Percentiles rank a stretch among this genome's conserved stretches.
phyloP scores from a whole-genome alignment of 2,797 vertebrate species.

The Notolabrus celidotus region DNA sequence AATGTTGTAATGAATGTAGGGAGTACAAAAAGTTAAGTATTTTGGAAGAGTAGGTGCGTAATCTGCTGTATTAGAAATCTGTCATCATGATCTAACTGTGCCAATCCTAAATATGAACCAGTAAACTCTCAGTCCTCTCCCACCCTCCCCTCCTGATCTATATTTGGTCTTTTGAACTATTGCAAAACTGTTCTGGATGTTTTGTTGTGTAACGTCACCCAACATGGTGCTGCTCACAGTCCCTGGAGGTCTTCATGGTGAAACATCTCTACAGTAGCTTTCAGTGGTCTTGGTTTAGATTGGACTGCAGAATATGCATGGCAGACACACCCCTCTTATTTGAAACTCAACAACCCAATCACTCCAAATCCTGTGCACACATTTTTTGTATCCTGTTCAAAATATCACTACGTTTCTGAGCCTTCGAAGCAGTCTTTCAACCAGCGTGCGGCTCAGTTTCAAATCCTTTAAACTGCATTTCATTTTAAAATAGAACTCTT shows the following conservation, averaged over 20 bases:
- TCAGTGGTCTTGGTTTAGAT: constrained; percentile 12
- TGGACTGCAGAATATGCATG: not conserved
- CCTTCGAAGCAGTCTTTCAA: too few relatives aligned
- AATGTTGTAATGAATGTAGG: not conserved
- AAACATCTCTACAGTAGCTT: constrained; percentile 29
- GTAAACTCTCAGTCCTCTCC: too few relatives aligned
- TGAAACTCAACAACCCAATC: constrained; percentile 14
- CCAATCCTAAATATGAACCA: too few relatives aligned
- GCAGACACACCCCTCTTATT: constrained; percentile 14
- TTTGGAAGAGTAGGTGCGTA: not conserved
- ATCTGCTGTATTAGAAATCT: too few relatives aligned
- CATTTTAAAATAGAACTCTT: constrained; percentile 11
- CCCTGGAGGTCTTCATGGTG: constrained; percentile 31
- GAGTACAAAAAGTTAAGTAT: not conserved
- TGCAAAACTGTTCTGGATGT: not conserved
- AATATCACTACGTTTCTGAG: not conserved
- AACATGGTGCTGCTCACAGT: constrained; percentile 12
- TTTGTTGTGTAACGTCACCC: constrained; percentile 28
- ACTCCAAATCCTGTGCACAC: not conserved
- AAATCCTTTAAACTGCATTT: not conserved
- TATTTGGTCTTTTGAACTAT: not conserved
- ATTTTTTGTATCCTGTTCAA: not conserved
- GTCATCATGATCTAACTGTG: too few relatives aligned
- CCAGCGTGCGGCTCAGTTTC: not conserved
- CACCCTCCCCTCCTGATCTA: not conserved